These are phyloP conservation scores for Nothura maculosa DNA, from an alignment of 2,797 vertebrate species.

Conservation along the genomic window DNA sequence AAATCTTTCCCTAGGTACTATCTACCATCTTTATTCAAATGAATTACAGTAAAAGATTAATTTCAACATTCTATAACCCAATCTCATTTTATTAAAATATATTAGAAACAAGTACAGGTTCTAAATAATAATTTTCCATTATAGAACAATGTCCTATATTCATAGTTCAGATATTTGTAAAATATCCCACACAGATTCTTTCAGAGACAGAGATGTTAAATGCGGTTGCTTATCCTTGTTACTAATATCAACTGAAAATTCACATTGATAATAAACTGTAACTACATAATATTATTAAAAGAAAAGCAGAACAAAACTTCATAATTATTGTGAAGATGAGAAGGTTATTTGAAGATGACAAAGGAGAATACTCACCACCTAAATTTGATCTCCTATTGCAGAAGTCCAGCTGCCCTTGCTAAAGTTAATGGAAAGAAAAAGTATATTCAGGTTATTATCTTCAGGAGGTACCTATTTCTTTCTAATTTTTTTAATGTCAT, in stretches of 20 bases:
- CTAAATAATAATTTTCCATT: not conserved
- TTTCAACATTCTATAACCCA: not conserved
- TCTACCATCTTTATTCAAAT: not conserved
- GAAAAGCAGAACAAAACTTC: not conserved
- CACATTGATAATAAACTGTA: not conserved
- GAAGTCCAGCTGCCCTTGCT: not conserved
- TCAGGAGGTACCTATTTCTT: not conserved
- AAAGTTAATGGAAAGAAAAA: not conserved
- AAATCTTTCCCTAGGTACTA: not conserved
- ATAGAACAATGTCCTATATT: not conserved
- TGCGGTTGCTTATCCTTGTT: not conserved
- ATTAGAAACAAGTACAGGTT: not conserved
- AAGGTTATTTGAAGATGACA: not conserved
- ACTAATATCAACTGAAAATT: not conserved
- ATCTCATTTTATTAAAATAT: not conserved
- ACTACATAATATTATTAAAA: not conserved
- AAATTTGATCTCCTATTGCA: not conserved
- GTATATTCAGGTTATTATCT: not conserved
- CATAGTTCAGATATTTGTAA: not conserved
- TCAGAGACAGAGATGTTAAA: not conserved
- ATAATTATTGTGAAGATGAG: not conserved
- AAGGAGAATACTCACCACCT: not conserved
- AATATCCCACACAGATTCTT: not conserved
- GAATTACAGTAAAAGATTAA: not conserved
- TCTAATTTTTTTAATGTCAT: rapidly evolving